phyloP scores from a whole-genome alignment of 37 sponge, comb jelly and placozoan genomes.

The Halisarca cf. caerulea region DNA sequence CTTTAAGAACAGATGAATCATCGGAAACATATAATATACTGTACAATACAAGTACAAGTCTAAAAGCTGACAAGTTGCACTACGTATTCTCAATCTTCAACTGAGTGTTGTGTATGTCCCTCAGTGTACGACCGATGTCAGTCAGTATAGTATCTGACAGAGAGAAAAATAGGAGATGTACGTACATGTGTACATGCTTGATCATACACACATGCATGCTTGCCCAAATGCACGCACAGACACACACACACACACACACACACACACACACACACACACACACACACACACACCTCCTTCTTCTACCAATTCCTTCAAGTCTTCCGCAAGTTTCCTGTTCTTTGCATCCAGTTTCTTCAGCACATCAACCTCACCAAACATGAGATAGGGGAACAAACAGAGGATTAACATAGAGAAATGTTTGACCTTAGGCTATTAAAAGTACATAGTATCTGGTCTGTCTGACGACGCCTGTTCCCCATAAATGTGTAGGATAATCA shows the following conservation, averaged over 20 bases:
- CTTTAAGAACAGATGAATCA: no score
- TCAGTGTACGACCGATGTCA: slow-evolving; percentile 3
- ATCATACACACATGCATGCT: slow-evolving; percentile 19
- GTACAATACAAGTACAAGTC: no score
- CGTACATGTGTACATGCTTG: slow-evolving; percentile 6
- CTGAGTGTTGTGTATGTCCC: slow-evolving; percentile 15
- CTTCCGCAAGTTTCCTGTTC: slow-evolving; percentile 1
- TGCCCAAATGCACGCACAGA: slow-evolving; percentile 16
- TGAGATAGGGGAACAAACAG: no score
- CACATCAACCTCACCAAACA: neutral
- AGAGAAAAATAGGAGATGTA: neutral
- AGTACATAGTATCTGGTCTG: neutral
- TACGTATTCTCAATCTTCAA: neutral
- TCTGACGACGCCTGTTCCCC: no score
- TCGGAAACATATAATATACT: no score
- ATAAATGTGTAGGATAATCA: no score
- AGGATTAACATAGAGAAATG: no score
- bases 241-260: slow-evolving; percentile 34
- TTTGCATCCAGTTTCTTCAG: slow-evolving; percentile 8
- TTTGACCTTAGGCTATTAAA: neutral
- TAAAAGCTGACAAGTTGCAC: no score
- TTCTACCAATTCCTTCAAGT: neutral
- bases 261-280: slow-evolving; percentile 48
- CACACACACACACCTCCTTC: slow-evolving; percentile 41
- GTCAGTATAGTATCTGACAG: neutral